These are phyloP conservation scores for Cephalopachus bancanus DNA, from an alignment of 2,797 vertebrate genomes.

Conservation along the genomic window DNA sequence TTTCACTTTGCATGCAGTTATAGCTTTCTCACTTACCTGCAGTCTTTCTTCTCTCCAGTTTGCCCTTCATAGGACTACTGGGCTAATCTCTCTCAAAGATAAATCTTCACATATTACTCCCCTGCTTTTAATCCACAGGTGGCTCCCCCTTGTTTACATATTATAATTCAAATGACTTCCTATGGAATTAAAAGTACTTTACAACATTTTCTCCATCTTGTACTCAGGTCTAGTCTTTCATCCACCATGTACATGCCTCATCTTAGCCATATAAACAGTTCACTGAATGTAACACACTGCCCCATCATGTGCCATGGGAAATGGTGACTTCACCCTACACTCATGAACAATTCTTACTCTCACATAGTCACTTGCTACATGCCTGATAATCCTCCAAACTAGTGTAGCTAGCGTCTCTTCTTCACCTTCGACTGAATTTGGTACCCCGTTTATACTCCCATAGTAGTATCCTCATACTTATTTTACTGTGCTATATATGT, in stretches of 20 bases:
- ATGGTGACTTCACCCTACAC: not conserved
- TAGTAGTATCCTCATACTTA: not conserved
- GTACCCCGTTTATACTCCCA: not conserved
- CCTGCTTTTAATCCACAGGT: not conserved
- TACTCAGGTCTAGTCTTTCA: not conserved
- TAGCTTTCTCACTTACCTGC: not conserved
- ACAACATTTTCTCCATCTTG: not conserved
- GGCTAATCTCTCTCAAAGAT: not conserved
- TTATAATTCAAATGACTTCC: not conserved
- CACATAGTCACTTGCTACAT: not conserved
- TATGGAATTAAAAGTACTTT: not conserved
- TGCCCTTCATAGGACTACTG: not conserved
- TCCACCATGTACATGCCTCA: not conserved
- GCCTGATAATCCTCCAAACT: not conserved
- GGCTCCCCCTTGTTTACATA: not conserved
- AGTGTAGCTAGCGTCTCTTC: not conserved
- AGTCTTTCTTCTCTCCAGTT: not conserved
- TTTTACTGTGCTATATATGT: not conserved
- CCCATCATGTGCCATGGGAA: not conserved
- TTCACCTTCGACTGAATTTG: slow-evolving; percentile 28
- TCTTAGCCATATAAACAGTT: not conserved
- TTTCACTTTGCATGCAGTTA: not conserved
- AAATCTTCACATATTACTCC: not conserved
- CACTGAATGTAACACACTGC: not conserved
- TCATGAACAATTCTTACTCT: not conserved